These are phyloP conservation scores for Heteromormyrus szaboi DNA, from an alignment of 2,797 vertebrate genomes.

Conservation along the genomic window DNA sequence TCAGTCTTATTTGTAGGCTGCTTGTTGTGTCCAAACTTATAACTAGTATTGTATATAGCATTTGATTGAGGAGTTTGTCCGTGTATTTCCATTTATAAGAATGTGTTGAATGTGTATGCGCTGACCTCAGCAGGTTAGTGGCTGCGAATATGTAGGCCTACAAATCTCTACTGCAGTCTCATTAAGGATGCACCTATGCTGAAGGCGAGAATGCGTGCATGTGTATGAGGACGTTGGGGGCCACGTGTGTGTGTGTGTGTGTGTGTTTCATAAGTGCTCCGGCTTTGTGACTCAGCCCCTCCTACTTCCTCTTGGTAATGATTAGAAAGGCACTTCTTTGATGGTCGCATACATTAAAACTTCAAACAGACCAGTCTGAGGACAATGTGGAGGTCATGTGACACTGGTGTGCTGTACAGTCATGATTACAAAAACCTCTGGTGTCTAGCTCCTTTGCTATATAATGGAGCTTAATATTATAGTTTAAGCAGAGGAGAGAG, in stretches of 20 bases:
- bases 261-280: neutral
- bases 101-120: neutral
- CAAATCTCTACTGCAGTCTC: neutral
- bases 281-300: neutral
- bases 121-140: neutral
- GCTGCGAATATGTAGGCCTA: neutral
- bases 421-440: neutral
- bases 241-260: neutral
- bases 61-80: neutral
- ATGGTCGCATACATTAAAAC: conserved; percentile 66
- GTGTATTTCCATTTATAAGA: neutral
- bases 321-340: conserved; percentile 58
- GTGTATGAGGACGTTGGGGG: neutral
- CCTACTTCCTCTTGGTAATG: conserved; percentile 56
- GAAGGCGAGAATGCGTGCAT: neutral
- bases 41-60: neutral
- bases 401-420: conserved; percentile 34
- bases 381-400: conserved; percentile 53
- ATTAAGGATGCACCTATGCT: neutral
- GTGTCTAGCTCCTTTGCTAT: neutral
- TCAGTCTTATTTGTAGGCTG: neutral
- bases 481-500: neutral
- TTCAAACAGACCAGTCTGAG: conserved; percentile 56
- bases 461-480: neutral
- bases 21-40: neutral